Percentiles rank a stretch among this genome's conserved stretches.
Conservation (phyloP, 1,140 invertebrate species). For the Apis dorsata region DNA sequence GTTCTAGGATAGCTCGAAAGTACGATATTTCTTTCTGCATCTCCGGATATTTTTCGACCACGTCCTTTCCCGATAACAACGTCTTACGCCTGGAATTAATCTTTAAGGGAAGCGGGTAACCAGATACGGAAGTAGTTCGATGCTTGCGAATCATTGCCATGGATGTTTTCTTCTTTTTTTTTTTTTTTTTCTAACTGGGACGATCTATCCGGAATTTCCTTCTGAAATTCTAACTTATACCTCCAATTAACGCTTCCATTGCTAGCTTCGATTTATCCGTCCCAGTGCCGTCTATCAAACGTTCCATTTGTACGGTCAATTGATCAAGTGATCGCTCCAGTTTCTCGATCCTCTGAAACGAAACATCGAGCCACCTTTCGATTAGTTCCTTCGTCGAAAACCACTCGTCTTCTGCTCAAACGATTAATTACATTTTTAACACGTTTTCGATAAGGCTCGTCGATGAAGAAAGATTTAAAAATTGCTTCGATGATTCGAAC, state of each 20-base stretch:
- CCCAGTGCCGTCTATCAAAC: neutral
- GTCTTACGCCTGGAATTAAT: constrained; percentile 37
- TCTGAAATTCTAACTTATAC: neutral
- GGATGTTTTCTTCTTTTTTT: neutral
- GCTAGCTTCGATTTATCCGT: neutral
- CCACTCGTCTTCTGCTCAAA: no score
- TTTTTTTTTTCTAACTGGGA: neutral
- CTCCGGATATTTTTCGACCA: constrained; percentile 60
- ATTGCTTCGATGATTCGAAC: neutral
- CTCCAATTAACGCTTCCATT: neutral
- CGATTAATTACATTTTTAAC: no score
- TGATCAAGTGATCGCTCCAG: neutral
- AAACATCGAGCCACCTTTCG: neutral
- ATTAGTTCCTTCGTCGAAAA: no score
- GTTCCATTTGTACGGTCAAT: neutral
- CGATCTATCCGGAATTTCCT: neutral
- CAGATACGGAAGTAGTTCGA: constrained; percentile 66
- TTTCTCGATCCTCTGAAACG: neutral
- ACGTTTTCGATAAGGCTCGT: no score
- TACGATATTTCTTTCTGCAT: no score
- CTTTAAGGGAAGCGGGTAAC: constrained; percentile 70
- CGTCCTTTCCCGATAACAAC: constrained; percentile 69
- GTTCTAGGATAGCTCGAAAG: neutral
- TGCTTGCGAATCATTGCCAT: neutral
- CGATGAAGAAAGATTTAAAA: no score